Evolutionary conservation across 2,888 invertebrate species (phyloP), one percentile per base, ranked within the genome.

Genomic region (Dugesia japonica): DNA sequence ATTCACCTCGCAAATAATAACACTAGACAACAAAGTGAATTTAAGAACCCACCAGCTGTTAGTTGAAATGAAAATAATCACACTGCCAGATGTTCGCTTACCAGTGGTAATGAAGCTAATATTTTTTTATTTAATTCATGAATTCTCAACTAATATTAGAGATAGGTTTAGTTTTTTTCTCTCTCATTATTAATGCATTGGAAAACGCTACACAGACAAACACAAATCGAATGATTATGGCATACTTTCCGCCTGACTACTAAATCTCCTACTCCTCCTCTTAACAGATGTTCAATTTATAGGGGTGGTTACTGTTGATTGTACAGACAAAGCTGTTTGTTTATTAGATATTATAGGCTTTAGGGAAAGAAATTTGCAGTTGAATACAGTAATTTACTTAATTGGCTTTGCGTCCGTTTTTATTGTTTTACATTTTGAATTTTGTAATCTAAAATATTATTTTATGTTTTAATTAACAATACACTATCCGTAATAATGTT

Each of bases 1-100:
- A 56, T 56, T 23, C 56, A 56, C 56, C 56, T 56, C 56, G 56
- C 56, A 56, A 56, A 56, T 56, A 56, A 56, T 56, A 56, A 23
- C 56, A 56, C 56, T 56, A 56, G 56, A 56, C 56, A 56, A 56
- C 56, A 56, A 56, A 56, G 56, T 56, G 56, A 56, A 56, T 56
- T 56, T 56, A 56, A 56, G 56, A 56, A 56, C 56, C 23, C 56
- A 56, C 56, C 56, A 56, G 56, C 56, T 56, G 56, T 56, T 56
- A n/a, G 56, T 56, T 23, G 56, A 56, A 56, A 56, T 56, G 56
- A 56, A 56, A 56, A 56, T 56, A 56, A 56, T 56, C 56, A 56
- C 56, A 56, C 56, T 56, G 56, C 56, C 56, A 56, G 56, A 56
- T 56, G 56, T 56, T 56, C 4, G 56, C 56, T 56, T 56, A 56